Base-by-base conservation (phyloP, 1,140 invertebrate species). In the Neodiprion lecontei region DNA sequence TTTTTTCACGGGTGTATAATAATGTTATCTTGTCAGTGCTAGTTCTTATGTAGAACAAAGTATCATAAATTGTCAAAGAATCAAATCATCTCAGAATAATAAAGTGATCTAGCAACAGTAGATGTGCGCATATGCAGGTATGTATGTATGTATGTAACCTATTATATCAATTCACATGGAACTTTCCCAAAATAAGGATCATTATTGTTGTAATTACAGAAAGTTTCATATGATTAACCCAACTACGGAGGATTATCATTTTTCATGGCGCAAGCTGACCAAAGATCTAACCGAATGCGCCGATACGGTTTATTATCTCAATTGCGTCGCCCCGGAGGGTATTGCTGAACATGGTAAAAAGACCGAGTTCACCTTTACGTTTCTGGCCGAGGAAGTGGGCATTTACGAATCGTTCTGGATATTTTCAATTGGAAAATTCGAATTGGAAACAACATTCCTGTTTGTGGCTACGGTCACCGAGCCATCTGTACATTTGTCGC, bases 401-500 rank as follows among this genome's bases (percentile, higher is more conserved):
- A 81, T 75, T 12, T 89, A 85, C 61, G 87, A 89, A 80, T 84
- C 83, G 14, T 86, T 87, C 73, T 90, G 88, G 83, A 76, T 80
- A 61, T 89, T 89, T 68, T 76, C 74, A n/a, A 86, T 89, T 71
- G 75, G 83, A 2, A 81, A 85, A 78, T 86, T 87, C 72, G 78
- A 86, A 70, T 65, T 89, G 1, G 69, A 81, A 74, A 80, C 76
- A 70, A 76, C 80, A 40, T 88, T 90, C 70, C 75, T 89, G 0
- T 71, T 90, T 0, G 83, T 86, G n/a, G 87, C 81, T 4, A 77
- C 73, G 9, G 88, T 88, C 8, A 76, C 76, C 40, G 87, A 89
- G 75, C 88, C 89, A 7, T 82, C 74, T 14, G 78, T 89, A 47
- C 81, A 78, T 49, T 88, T 84, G 72, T 66, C 76, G 7, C 76